A percentile compares a stretch with the other conserved stretches of the same genome.
These are phyloP conservation scores for Carlito syrichta DNA, from an alignment of 2,113 vertebrate genomes.

Conservation along the genomic window DNA sequence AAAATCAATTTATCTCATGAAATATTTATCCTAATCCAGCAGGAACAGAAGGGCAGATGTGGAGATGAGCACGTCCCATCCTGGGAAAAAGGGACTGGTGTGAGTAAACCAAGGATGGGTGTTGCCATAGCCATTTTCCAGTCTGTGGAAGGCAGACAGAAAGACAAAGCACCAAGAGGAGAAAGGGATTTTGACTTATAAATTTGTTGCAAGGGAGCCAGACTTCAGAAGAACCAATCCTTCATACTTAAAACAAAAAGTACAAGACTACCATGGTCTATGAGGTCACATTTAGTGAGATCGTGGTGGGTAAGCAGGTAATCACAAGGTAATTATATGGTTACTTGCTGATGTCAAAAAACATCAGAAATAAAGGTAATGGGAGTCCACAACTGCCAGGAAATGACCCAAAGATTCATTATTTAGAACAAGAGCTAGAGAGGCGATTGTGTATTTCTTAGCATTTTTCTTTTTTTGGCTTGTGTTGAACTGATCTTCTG, in stretches of 20 bases:
- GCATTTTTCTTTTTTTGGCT: not conserved
- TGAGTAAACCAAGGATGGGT: too few relatives aligned
- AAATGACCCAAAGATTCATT: not conserved
- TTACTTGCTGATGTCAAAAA: too few relatives aligned
- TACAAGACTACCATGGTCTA: not conserved
- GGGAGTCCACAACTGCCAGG: too few relatives aligned
- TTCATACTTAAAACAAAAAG: not conserved
- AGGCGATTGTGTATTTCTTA: accelerated
- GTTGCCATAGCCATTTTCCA: not conserved
- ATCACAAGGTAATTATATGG: accelerated
- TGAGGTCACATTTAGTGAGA: accelerated
- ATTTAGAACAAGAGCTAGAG: not conserved
- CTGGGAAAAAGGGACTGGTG: not conserved
- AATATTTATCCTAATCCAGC: not conserved
- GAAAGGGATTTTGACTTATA: not conserved
- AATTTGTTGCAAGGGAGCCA: not conserved
- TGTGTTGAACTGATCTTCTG: not conserved
- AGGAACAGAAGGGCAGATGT: not conserved
- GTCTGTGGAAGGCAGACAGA: accelerated
- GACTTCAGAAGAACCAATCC: not conserved
- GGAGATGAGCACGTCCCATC: not conserved
- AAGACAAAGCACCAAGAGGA: not conserved
- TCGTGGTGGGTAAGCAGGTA: not conserved
- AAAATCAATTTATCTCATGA: not conserved
- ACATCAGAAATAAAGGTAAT: not conserved